A percentile compares a stretch with the other conserved stretches of the same genome.
These are phyloP conservation scores for Cercopithecus diana DNA, from an alignment of 2,797 vertebrate genomes.

Conservation along the genomic window DNA sequence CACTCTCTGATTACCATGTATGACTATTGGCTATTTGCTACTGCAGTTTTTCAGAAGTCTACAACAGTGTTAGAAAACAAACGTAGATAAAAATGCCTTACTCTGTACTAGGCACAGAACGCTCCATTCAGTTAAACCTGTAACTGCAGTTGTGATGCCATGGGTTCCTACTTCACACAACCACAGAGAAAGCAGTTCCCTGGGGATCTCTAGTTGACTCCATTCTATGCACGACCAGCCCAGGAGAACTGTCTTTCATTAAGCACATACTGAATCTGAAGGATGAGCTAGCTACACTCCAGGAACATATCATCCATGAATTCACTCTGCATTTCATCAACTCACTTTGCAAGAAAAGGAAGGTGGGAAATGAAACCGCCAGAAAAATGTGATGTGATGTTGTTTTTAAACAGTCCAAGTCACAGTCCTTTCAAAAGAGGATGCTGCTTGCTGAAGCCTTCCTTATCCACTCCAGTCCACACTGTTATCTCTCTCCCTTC, in stretches of 20 bases:
- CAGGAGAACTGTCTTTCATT: not conserved
- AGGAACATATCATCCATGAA: not conserved
- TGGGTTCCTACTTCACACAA: not conserved
- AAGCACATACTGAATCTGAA: not conserved
- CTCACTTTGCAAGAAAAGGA: not conserved
- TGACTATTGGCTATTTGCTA: not conserved
- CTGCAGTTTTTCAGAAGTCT: conserved; percentile 9
- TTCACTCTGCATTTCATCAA: not conserved
- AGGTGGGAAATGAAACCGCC: not conserved
- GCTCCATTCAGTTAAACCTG: not conserved
- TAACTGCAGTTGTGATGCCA: not conserved
- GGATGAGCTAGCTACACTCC: not conserved
- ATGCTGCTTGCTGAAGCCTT: not conserved
- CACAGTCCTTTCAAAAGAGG: not conserved
- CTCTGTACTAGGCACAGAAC: not conserved
- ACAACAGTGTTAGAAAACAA: conserved; percentile 11
- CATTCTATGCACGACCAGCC: not conserved
- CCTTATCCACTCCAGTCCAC: not conserved
- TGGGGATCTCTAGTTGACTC: not conserved
- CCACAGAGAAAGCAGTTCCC: not conserved
- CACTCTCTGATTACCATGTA: not conserved
- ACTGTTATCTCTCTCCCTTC: not conserved
- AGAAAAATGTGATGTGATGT: not conserved
- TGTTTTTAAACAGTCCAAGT: not conserved
- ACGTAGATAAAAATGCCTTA: not conserved